Conservation (phyloP, 2,797 vertebrate species). For the Peromyscus melanophrys region DNA sequence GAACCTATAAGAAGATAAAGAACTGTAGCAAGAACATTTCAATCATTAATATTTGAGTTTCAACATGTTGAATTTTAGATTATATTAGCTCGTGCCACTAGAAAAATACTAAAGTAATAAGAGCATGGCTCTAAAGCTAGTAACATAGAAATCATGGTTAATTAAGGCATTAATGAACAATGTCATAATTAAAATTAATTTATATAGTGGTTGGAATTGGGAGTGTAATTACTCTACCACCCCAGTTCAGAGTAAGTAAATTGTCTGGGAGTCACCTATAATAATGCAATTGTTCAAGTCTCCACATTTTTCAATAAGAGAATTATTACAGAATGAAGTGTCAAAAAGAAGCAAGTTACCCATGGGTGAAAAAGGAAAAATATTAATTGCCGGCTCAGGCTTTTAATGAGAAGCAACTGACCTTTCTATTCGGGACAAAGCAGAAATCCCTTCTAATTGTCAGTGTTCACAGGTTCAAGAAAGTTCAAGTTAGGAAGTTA, state of each 20-base stretch:
- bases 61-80: slow-evolving; percentile 18
- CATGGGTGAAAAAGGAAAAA: neutral
- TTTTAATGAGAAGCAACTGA: neutral
- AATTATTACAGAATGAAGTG: neutral
- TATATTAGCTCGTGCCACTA: neutral
- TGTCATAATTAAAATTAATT: slow-evolving; percentile 16
- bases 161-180: neutral
- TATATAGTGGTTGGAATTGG: slow-evolving; percentile 9
- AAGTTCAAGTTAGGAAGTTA: neutral
- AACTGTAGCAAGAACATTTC: neutral
- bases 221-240: neutral
- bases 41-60: neutral
- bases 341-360: neutral
- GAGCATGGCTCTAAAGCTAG: neutral
- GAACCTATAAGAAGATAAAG: neutral
- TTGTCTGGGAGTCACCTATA: neutral
- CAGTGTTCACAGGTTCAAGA: slow-evolving; percentile 22
- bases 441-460: slow-evolving; percentile 3
- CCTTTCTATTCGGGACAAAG: neutral
- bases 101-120: neutral
- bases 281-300: neutral
- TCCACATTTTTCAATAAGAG: neutral
- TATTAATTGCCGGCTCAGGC: neutral
- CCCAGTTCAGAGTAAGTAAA: neutral
- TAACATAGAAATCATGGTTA: slow-evolving; percentile 33